Evolutionary conservation across 2,888 invertebrate genomes (phyloP).

Genomic region (Tetrapedia diversipes): DNA sequence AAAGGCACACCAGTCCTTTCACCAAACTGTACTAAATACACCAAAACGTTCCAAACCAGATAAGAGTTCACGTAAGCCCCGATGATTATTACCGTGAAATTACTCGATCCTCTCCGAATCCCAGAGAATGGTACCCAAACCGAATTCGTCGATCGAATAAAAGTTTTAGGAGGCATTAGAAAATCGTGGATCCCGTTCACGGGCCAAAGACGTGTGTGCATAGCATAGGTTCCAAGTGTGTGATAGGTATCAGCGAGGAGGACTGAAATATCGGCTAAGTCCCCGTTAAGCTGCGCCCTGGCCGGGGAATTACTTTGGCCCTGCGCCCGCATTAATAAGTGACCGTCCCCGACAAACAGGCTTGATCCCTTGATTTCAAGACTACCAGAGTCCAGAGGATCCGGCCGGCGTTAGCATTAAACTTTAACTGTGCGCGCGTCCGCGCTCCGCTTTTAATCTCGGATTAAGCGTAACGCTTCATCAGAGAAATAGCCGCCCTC

Average conservation of each 20-base stretch:
- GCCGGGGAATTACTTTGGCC: constrained; percentile 74
- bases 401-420: constrained; percentile 52
- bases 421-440: constrained; percentile 57
- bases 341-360: constrained; percentile 73
- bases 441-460: constrained; percentile 52
- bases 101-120: too few relatives aligned
- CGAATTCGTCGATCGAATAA: too few relatives aligned
- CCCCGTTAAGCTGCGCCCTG: constrained; percentile 74
- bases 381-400: constrained; percentile 54
- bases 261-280: constrained; percentile 76
- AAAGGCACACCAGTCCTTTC: too few relatives aligned
- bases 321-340: constrained; percentile 82
- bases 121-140: not conserved
- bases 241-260: constrained; percentile 70
- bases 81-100: too few relatives aligned
- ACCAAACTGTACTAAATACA: too few relatives aligned
- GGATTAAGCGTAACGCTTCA: constrained; percentile 48
- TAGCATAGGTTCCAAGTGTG: constrained; percentile 50
- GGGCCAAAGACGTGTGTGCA: not conserved
- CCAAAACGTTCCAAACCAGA: too few relatives aligned
- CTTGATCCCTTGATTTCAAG: constrained; percentile 70
- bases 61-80: too few relatives aligned
- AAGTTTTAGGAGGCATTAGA: not conserved
- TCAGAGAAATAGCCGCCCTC: constrained; percentile 35
- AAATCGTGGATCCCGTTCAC: constrained; percentile 2